phyloP scores from a whole-genome alignment of 2,888 invertebrate genomes.

The Drosophila kokeensis region DNA sequence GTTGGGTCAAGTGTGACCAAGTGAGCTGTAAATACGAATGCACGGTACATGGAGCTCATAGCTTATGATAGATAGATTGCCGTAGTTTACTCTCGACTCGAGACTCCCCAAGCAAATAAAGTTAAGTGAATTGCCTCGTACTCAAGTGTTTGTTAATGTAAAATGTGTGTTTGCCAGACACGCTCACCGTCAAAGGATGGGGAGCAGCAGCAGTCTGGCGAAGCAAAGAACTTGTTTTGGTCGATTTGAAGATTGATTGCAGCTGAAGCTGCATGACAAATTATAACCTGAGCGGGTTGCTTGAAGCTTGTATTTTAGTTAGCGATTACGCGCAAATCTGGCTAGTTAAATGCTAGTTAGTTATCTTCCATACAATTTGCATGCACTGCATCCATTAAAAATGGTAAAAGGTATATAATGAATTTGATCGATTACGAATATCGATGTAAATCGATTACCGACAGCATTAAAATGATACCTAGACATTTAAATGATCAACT shows the following conservation, averaged over 20 bases:
- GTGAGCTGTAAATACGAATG: slow-evolving; percentile 71
- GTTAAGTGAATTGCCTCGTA: slow-evolving; percentile 67
- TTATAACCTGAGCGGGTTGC: slow-evolving; percentile 8
- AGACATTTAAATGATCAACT: not conserved
- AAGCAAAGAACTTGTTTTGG: slow-evolving; percentile 22
- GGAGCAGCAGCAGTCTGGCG: not conserved
- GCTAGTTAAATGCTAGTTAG: not conserved
- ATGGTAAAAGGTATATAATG: not conserved
- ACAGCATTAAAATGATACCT: not conserved
- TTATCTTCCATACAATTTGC: not conserved
- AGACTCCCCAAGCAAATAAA: slow-evolving; percentile 72
- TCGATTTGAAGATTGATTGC: slow-evolving; percentile 55
- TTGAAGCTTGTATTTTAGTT: not conserved
- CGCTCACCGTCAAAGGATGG: not conserved
- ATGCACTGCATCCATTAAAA: not conserved
- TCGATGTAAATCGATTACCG: not conserved
- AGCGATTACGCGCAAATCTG: not conserved
- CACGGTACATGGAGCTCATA: slow-evolving; percentile 41
- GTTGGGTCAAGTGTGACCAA: slow-evolving; percentile 69
- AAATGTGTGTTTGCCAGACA: slow-evolving; percentile 44
- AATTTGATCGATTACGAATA: not conserved
- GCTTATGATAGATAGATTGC: slow-evolving; percentile 64
- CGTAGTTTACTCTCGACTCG: slow-evolving; percentile 33
- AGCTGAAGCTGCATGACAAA: slow-evolving; percentile 21
- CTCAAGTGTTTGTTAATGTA: slow-evolving; percentile 63